These are phyloP conservation scores for Drosophila mojavensis DNA, from an alignment of 1,140 invertebrate genomes.

Conservation along the genomic window DNA sequence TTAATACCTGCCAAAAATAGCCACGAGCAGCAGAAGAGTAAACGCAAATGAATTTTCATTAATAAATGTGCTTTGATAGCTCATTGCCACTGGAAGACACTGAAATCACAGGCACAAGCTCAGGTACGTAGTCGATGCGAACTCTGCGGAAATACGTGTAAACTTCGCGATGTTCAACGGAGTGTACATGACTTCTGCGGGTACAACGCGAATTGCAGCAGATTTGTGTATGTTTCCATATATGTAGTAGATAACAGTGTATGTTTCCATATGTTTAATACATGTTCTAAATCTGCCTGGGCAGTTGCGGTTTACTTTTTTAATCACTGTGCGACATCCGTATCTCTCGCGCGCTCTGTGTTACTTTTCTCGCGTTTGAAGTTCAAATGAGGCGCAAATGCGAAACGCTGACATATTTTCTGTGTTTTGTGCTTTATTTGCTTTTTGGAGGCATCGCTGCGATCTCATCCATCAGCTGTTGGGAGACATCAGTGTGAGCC, in stretches of 20 bases:
- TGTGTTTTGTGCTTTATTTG: slow-evolving; percentile 14
- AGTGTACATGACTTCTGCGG: slow-evolving; percentile 7
- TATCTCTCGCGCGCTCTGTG: slow-evolving; percentile 54
- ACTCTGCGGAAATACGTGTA: slow-evolving; percentile 21
- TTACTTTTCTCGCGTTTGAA: slow-evolving; percentile 81
- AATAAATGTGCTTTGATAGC: slow-evolving; percentile 12
- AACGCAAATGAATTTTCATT: slow-evolving; percentile 22
- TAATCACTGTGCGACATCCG: slow-evolving; percentile 62
- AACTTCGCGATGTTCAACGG: slow-evolving; percentile 2
- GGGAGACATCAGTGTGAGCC: slow-evolving; percentile 5
- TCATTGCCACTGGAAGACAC: slow-evolving; percentile 19
- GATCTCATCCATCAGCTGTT: slow-evolving; percentile 59
- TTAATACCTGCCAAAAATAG: slow-evolving; percentile 43
- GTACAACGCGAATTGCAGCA: no score
- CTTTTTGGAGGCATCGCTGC: slow-evolving; percentile 46
- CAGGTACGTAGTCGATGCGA: slow-evolving; percentile 17
- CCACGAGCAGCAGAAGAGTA: slow-evolving; percentile 19
- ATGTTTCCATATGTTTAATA: neutral
- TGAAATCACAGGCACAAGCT: neutral
- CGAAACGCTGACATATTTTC: slow-evolving; percentile 54
- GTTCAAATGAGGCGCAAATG: slow-evolving; percentile 77
- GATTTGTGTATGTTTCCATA: no score
- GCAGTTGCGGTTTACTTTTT: slow-evolving; percentile 16
- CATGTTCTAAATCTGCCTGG: slow-evolving; percentile 11
- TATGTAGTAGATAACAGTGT: no score